These are phyloP conservation scores for Riptortus pedestris DNA, from an alignment of 1,140 invertebrate genomes.

Conservation along the genomic window DNA sequence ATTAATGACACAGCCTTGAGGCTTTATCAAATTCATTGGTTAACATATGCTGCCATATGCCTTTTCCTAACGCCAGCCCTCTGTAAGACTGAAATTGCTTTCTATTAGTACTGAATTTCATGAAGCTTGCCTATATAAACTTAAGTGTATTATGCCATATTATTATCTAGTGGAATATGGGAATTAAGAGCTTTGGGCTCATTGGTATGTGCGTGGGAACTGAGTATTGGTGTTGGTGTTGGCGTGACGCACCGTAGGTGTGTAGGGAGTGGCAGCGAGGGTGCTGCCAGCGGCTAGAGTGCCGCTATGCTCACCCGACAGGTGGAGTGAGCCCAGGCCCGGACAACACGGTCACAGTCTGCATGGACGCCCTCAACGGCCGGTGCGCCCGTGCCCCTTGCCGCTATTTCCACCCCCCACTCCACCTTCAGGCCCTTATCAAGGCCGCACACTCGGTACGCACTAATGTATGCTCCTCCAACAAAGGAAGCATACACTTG, in stretches of 20 bases:
- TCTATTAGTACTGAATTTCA: no score
- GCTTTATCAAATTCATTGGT: no score
- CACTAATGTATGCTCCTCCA: conserved; percentile 57
- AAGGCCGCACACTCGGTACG: conserved; percentile 90
- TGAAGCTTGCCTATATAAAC: no score
- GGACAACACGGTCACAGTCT: conserved; percentile 93
- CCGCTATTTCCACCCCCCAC: conserved; percentile 94
- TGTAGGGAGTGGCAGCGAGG: conserved; percentile 97
- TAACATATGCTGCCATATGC: no score
- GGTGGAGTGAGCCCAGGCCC: conserved; percentile 84
- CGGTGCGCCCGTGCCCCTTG: conserved; percentile 90
- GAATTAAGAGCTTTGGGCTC: no score
- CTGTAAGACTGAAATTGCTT: no score
- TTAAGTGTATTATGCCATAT: no score
- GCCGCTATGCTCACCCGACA: conserved; percentile 94
- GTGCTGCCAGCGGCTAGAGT: conserved; percentile 92
- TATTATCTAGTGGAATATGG: no score
- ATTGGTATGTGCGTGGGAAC: neutral
- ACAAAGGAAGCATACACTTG: conserved; percentile 16
- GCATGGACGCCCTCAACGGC: conserved; percentile 97
- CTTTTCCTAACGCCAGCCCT: no score
- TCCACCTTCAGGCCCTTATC: conserved; percentile 97
- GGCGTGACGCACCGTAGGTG: conserved; percentile 61
- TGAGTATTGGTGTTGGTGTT: conserved; percentile 16
- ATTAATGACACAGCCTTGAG: no score